Evolutionary conservation across 1,140 invertebrate genomes (phyloP), one percentile per base, ranked within the genome.

Genomic region (Bombus turneri): DNA sequence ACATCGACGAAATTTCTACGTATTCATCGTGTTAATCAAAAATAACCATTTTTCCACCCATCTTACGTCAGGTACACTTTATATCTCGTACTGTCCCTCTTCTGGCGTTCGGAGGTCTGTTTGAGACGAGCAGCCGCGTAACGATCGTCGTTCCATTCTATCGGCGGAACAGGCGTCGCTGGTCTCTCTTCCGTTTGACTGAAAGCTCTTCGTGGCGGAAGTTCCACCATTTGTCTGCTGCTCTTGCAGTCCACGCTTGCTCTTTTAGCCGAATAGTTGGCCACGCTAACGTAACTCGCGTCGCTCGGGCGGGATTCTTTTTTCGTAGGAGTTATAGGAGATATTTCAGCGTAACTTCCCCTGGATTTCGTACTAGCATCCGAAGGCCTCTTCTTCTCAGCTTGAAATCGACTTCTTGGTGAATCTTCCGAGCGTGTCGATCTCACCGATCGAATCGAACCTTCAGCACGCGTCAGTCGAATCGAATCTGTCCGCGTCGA

Each of bases 11-110:
- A 34, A 8, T 2, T 28, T 76, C 28, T 25, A 28, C 6, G 22
- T 53, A 53, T 53, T 53, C 47, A 22, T 53, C 18, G 47, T 53
- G 47, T 2, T 39, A 71, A 41, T 41, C 13, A 15, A 53, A 71
- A 31, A 68, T 31, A 72, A 31, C 12, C 59, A 6, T n/a, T 34
- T 12, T 0, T 10, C 2, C 31, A 18, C 9, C 28, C 3, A 59
- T 31, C 18, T 83, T 90, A 94, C 37, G 92, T 93, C 31, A 93
- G 75, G 25, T 93, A 93, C 75, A 93, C 90, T 66, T 93, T 93
- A 77, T 93, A 94, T 71, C 92, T 91, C 0, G 92, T 92, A 37
- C 92, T 92, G 78, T 93, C 91, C n/a, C 91, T 90, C 53, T 93
- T 91, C 34, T 87, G 80, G 31, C 78, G 72, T 37, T 87, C 86